Evolutionary conservation across 2,888 invertebrate species (phyloP).

Genomic region (Tipula unca): DNA sequence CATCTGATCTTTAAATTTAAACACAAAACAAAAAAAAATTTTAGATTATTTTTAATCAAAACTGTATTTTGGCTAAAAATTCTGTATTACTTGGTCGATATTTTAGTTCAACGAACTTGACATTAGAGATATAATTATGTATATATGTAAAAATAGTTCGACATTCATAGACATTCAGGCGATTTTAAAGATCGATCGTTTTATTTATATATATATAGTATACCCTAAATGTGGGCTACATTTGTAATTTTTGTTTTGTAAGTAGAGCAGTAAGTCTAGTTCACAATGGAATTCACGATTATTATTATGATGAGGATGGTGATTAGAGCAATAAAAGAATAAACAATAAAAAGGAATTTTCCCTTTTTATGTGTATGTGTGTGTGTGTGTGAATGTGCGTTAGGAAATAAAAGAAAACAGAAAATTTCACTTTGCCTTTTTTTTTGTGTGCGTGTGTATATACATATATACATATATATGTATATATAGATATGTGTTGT

Average conservation of each 20-base stretch:
- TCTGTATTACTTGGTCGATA: not conserved
- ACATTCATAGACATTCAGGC: not conserved
- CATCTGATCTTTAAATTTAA: not conserved
- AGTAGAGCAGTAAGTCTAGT: not conserved
- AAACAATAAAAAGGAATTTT: slow-evolving; percentile 4
- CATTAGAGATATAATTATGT: not conserved
- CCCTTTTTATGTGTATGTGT: not conserved
- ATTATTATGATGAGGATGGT: not conserved
- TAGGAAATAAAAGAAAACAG: not conserved
- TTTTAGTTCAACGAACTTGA: not conserved
- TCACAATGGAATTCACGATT: not conserved
- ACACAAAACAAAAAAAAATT: no score
- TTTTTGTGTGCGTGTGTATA: not conserved
- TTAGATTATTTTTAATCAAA: not conserved
- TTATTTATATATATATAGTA: not conserved
- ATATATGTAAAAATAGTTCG: not conserved
- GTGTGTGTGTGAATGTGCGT: not conserved
- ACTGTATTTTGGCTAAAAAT: not conserved
- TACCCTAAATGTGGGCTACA: not conserved
- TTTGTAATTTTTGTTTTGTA: no score
- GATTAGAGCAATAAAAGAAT: not conserved
- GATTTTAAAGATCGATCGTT: not conserved
- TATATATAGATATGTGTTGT: not conserved
- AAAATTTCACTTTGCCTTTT: slow-evolving; percentile 15
- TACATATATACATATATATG: not conserved